Percentiles rank a stretch among this genome's conserved stretches.
phyloP scores from a whole-genome alignment of 1,140 invertebrate genomes.

The Drosophila gunungcola region DNA sequence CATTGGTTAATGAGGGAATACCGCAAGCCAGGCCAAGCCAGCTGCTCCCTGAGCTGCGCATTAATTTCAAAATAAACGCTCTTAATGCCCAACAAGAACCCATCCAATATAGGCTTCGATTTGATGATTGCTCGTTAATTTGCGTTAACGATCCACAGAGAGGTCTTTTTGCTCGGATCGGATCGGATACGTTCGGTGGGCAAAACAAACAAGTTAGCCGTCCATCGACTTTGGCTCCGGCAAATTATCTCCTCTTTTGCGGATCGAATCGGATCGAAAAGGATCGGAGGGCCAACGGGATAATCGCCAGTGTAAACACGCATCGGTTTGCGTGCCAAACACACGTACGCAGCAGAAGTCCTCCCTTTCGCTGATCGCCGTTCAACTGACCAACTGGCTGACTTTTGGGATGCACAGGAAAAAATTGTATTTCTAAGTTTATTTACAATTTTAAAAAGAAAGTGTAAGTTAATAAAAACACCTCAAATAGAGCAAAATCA shows the following conservation, averaged over 20 bases:
- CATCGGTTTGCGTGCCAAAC: slow-evolving; percentile 76
- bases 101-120: slow-evolving; percentile 61
- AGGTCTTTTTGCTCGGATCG: slow-evolving; percentile 13
- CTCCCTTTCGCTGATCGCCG: slow-evolving; percentile 19
- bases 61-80: slow-evolving; percentile 80
- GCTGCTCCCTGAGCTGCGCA: slow-evolving; percentile 56
- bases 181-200: slow-evolving; percentile 1
- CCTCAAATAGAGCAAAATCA: too few species aligned
- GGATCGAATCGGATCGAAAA: slow-evolving; percentile 33
- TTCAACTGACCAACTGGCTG: slow-evolving; percentile 51
- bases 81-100: slow-evolving; percentile 39
- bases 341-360: slow-evolving; percentile 72
- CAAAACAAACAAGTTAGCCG: slow-evolving; percentile 75
- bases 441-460: background rate
- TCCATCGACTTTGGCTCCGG: slow-evolving; percentile 45
- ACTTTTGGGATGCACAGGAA: slow-evolving; percentile 9
- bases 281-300: slow-evolving; percentile 55
- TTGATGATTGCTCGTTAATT: slow-evolving; percentile 84
- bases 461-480: too few species aligned
- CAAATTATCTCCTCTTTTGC: slow-evolving; percentile 84
- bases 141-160: slow-evolving; percentile 75
- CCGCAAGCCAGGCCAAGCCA: slow-evolving; percentile 53
- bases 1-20: slow-evolving; percentile 78
- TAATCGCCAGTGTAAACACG: slow-evolving; percentile 79
- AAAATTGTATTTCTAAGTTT: background rate